Evolutionary conservation across 2,888 invertebrate species (phyloP), one percentile per base, ranked within the genome.

Genomic region (Antheraea assamensis): DNA sequence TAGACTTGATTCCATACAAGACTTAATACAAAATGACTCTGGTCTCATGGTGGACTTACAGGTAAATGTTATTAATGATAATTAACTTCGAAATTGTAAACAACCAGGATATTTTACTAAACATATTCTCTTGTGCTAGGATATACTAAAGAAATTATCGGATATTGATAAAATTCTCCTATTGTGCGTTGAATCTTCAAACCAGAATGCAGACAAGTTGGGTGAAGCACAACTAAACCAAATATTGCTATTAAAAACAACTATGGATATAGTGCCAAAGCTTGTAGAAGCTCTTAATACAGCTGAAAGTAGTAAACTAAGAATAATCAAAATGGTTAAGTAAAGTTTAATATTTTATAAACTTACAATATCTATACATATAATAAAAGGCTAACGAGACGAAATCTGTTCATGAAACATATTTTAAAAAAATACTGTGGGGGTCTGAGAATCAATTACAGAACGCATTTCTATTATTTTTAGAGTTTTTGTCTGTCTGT

Each of bases 211-310:
- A 76, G 90, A 89, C 64, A 90, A 90, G 78, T 80, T 88, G 35
- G 97, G 97, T 0, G 98, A 98, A 83, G 96, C 95, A 2, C 97
- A 98, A 86, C 93, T 98, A 61, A 97, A 97, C 83, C 97, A 97
- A 85, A 95, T 97, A 0, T 92, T 98, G 21, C 91, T 97, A 13
- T 88, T 99, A 52, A 98, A 98, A 88, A 96, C 96, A 70, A 96
- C 96, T 0, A 94, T 98, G 85, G 97, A 97, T 75, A 87, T 96
- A 73, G 92, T 98, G 0, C 96, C 96, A 0, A 96, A 96, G 5
- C 92, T 98, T 13, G 89, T 92, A 15, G 95, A 95, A 35, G 94
- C 95, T 0, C 86, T 97, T 7, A 86, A 90, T 49, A 84, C 87
- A 1, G 95, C 95, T 21, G 87, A 94, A 72, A 95, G 96, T 80